Evolutionary conservation across 2,888 invertebrate genomes (phyloP).

Genomic region (Drepana falcataria): DNA sequence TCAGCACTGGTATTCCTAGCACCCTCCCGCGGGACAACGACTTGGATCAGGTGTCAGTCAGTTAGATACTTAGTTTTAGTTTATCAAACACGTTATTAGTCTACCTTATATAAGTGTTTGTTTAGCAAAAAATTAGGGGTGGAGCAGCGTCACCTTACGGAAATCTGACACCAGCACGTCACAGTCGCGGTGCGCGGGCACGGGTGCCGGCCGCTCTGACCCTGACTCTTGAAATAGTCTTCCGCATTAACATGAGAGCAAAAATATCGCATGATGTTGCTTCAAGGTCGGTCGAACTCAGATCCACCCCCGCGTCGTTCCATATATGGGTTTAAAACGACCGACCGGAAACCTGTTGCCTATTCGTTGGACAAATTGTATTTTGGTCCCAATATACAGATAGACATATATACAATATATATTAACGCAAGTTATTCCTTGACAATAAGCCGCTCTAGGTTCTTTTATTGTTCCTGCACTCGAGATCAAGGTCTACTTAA

Average conservation of each 20-base stretch:
- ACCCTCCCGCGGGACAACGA: too few species aligned
- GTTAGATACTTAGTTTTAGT: too few species aligned
- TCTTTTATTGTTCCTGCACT: neutral
- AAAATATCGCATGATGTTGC: conserved; percentile 75
- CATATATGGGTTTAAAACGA: conserved; percentile 52
- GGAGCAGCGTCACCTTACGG: conserved; percentile 42
- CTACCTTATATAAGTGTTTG: too few species aligned
- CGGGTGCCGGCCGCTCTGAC: conserved; percentile 61
- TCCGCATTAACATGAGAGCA: conserved; percentile 73
- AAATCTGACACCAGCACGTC: conserved; percentile 54
- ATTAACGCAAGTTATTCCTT: neutral
- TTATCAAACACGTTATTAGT: too few species aligned
- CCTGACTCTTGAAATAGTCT: conserved; percentile 80
- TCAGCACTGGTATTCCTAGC: too few species aligned
- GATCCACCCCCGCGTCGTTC: conserved; percentile 49
- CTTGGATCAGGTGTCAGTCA: too few species aligned
- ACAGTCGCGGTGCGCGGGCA: conserved; percentile 35
- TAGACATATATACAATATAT: neutral
- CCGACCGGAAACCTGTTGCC: conserved; percentile 31
- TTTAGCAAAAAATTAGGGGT: conserved; percentile 23
- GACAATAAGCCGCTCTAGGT: neutral
- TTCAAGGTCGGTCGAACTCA: conserved; percentile 46
- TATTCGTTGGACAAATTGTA: conserved; percentile 3
- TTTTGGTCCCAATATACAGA: neutral
- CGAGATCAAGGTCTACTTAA: conserved; percentile 20